Evolutionary conservation across 2,888 invertebrate genomes (phyloP).

Genomic region (Eledona agricola): DNA sequence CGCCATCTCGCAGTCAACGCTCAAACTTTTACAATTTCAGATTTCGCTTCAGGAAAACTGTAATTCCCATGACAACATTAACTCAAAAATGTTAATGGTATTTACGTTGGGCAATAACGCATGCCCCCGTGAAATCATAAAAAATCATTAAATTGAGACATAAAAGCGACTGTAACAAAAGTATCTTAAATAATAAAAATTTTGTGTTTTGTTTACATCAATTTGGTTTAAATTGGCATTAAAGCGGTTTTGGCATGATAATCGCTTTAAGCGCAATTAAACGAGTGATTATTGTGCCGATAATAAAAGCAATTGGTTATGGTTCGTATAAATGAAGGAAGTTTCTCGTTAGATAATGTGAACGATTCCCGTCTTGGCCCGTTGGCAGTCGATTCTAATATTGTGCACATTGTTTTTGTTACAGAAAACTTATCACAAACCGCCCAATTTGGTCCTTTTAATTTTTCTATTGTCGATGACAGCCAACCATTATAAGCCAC

Average conservation of each 20-base stretch:
- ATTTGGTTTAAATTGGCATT: constrained; percentile 30
- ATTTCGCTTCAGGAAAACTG: no score
- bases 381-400: no score
- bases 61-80: constrained; percentile 10
- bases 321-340: background rate
- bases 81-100: constrained; percentile 20
- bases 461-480: no score
- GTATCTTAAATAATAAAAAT: constrained; percentile 32
- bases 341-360: background rate
- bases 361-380: no score
- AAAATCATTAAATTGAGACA: constrained; percentile 34
- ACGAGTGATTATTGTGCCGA: constrained; percentile 21
- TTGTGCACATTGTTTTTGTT: no score
- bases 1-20: no score
- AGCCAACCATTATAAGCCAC: no score
- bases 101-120: constrained; percentile 29
- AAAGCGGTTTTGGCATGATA: constrained; percentile 30
- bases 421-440: no score
- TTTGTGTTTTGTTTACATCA: constrained; percentile 32
- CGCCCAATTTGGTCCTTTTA: no score
- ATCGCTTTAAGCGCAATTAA: constrained; percentile 32
- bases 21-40: constrained; percentile 24
- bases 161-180: constrained; percentile 33
- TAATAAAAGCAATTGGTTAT: constrained; percentile 13
- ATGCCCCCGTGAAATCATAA: constrained; percentile 22